phyloP scores from a whole-genome alignment of 2,888 invertebrate species.

The Acleris laterana region DNA sequence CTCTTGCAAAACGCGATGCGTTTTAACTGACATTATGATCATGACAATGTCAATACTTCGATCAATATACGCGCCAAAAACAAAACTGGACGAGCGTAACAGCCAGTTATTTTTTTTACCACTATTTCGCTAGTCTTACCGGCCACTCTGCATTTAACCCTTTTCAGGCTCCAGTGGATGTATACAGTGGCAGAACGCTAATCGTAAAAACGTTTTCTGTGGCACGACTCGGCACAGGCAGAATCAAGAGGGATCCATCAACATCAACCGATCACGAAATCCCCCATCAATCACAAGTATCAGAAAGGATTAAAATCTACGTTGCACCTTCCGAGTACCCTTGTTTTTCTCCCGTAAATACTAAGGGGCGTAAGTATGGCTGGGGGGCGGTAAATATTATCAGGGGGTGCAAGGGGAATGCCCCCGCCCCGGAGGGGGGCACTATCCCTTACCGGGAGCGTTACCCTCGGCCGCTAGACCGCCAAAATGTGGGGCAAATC shows the following conservation, averaged over 20 bases:
- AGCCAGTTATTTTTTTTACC: too few relatives aligned
- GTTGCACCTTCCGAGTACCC: constrained; percentile 85
- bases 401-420: constrained; percentile 69
- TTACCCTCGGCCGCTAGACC: constrained; percentile 82
- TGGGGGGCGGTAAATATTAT: constrained; percentile 84
- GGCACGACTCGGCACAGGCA: constrained; percentile 55
- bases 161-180: constrained; percentile 32
- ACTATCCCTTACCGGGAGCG: constrained; percentile 85
- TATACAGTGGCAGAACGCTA: constrained; percentile 44
- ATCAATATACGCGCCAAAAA: too few relatives aligned
- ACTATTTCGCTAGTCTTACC: too few relatives aligned
- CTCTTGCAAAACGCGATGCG: too few relatives aligned
- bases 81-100: background rate
- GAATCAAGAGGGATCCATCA: constrained; percentile 80
- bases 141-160: background rate
- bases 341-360: constrained; percentile 85
- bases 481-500: constrained; percentile 84
- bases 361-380: constrained; percentile 84
- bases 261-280: constrained; percentile 80
- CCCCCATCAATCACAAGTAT: constrained; percentile 84
- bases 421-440: constrained; percentile 72
- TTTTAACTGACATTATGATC: too few relatives aligned
- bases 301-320: constrained; percentile 85
- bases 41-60: too few relatives aligned
- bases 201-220: constrained; percentile 60